A percentile compares a stretch with the other conserved stretches of the same genome.
These are phyloP conservation scores for Platypus cylindrus DNA, from an alignment of 2,888 invertebrate species.

Conservation along the genomic window DNA sequence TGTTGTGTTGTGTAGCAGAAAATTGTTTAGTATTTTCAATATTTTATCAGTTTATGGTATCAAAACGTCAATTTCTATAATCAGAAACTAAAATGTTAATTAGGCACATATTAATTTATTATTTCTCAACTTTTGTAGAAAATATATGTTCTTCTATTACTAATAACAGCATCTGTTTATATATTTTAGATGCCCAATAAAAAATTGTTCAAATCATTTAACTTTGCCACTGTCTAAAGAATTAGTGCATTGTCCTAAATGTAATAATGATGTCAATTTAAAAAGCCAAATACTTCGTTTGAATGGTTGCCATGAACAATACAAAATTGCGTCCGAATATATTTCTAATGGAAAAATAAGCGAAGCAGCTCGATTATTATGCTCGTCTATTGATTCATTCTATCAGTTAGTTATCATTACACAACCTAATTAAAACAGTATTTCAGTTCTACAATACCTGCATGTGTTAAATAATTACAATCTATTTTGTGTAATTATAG, in stretches of 20 bases:
- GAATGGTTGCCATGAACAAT: constrained; percentile 38
- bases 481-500: constrained; percentile 21
- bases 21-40: too few relatives aligned
- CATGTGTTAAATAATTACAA: background rate
- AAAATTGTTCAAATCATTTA: constrained; percentile 38
- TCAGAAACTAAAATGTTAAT: too few relatives aligned
- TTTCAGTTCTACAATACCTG: too few relatives aligned
- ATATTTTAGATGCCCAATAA: constrained; percentile 38
- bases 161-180: too few relatives aligned
- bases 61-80: too few relatives aligned
- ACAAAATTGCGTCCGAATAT: constrained; percentile 34
- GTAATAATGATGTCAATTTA: constrained; percentile 39
- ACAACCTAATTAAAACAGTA: too few relatives aligned
- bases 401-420: constrained; percentile 33
- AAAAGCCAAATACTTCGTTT: constrained; percentile 34
- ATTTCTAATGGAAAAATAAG: constrained; percentile 42
- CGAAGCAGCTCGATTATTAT: constrained; percentile 44
- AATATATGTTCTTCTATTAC: too few relatives aligned
- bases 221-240: constrained; percentile 34
- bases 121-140: too few relatives aligned
- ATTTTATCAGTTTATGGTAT: too few relatives aligned
- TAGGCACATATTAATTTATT: too few relatives aligned
- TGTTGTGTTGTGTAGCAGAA: too few relatives aligned
- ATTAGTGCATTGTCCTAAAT: constrained; percentile 39
- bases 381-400: constrained; percentile 46